Base-by-base conservation (phyloP, 2,113 vertebrate species). In the Neotragus pygmaeus region DNA sequence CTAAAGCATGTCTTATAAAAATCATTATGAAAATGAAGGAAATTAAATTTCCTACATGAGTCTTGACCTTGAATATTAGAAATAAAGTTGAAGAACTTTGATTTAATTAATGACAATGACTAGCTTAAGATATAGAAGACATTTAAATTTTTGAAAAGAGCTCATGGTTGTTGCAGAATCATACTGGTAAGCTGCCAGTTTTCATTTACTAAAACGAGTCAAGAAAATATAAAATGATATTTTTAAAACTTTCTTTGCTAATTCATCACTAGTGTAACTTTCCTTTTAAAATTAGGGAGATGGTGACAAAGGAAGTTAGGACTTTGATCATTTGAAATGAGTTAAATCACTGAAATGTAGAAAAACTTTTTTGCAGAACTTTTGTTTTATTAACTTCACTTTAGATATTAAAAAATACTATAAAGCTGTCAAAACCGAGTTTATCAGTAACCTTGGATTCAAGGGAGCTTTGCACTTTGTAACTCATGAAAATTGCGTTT, bases 251-350 rank as follows among this genome's bases (percentile, higher is more conserved):
- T 83, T 96, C 98, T 98, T 98, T 98, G 97, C 97, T 98, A 16
- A 92, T 89, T 97, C 96, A 97, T 98, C 94, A 97, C 97, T 88
- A 53, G 2, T 93, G 64, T 85, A 98, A 98, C 98, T 99, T 99
- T 98, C 98, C 98, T 99, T 99, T 99, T 98, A 98, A 99, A 99
- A 99, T 98, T 98, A 98, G 98, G 98, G 96, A 98, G 73, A 64
- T 97, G 97, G 88, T 98, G 84, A 98, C 97, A 98, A 98, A 98
- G 97, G 45, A 81, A 51, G 39, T 98, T 98, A 98, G 97, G 96
- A 97, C 96, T 98, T 98, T 96, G 95, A 98, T 97, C 94, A 98
- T 96, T 97, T 98, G 98, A 98, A 98, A 98, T 97, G 92, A 91
- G 93, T 98, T 98, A 98, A 98, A 97, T 99, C 97, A 96, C 97